phyloP scores from a whole-genome alignment of 2,113 vertebrate genomes.

The Trematocara zebra region DNA sequence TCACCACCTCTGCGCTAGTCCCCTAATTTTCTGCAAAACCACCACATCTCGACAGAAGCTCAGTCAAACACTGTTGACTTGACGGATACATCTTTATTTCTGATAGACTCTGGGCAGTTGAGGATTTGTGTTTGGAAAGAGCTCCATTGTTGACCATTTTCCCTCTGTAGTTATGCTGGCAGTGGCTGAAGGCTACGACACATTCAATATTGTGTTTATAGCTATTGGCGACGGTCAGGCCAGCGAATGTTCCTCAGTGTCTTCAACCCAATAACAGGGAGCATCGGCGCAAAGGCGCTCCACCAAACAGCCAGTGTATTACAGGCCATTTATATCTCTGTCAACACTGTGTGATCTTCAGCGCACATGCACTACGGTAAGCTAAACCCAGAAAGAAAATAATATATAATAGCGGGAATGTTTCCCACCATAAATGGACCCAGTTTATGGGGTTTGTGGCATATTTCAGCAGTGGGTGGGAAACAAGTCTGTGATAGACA shows the following conservation, averaged over 20 bases:
- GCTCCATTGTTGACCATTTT: slow-evolving; percentile 30
- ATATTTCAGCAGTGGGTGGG: not conserved
- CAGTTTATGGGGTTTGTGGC: slow-evolving; percentile 12
- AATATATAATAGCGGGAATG: not conserved
- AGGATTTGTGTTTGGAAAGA: slow-evolving; percentile 47
- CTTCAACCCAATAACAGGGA: slow-evolving; percentile 45
- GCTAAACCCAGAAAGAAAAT: slow-evolving; percentile 29
- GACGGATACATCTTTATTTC: slow-evolving; percentile 38
- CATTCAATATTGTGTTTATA: slow-evolving; percentile 68
- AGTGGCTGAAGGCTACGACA: slow-evolving; percentile 57
- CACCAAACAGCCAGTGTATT: slow-evolving; percentile 42
- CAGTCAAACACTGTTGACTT: slow-evolving; percentile 40
- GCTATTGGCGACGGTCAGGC: slow-evolving; percentile 51
- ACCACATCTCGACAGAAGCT: slow-evolving; percentile 12
- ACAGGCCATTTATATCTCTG: slow-evolving; percentile 34
- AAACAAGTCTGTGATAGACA: slow-evolving; percentile 22
- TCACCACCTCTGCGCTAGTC: slow-evolving; percentile 1
- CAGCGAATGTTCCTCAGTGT: slow-evolving; percentile 53
- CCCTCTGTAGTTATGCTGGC: slow-evolving; percentile 55
- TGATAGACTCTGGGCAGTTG: slow-evolving; percentile 11
- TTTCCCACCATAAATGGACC: slow-evolving; percentile 3
- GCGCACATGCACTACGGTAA: slow-evolving; percentile 22
- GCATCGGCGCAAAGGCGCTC: slow-evolving; percentile 13
- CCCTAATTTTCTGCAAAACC: not conserved
- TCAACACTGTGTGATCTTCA: slow-evolving; percentile 28